A percentile compares a stretch with the other conserved stretches of the same genome.
phyloP scores from a whole-genome alignment of 2,113 vertebrate genomes.

The Lampris incognitus region DNA sequence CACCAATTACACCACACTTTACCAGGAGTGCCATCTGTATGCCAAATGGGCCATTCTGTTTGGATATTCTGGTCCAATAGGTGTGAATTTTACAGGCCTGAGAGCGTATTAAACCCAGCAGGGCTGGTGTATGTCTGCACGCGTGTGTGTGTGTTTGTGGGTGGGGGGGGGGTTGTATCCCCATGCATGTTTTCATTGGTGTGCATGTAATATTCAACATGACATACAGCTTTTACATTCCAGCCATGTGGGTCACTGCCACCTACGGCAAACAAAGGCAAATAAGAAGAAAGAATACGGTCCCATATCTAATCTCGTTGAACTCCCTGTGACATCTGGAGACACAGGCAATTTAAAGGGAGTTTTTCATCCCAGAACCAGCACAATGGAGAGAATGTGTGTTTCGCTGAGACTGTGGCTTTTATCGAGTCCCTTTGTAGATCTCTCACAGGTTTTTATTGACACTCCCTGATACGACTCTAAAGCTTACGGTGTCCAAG shows the following conservation, averaged over 20 bases:
- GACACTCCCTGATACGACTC: constrained; percentile 59
- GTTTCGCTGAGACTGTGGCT: constrained; percentile 62
- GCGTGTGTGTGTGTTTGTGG: constrained; percentile 8
- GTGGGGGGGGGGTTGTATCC: constrained; percentile 5
- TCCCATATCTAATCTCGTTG: constrained; percentile 78
- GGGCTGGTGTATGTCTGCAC: constrained; percentile 32
- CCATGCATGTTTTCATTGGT: neutral
- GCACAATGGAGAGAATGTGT: constrained; percentile 64
- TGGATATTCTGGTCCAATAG: constrained; percentile 65
- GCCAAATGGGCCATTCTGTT: constrained; percentile 75
- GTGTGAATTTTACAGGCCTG: constrained; percentile 68
- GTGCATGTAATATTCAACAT: constrained; percentile 19
- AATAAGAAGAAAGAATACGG: constrained; percentile 60
- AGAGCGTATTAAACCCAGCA: constrained; percentile 57
- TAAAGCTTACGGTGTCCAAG: constrained; percentile 50
- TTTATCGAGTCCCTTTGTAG: constrained; percentile 67
- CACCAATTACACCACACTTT: constrained; percentile 78
- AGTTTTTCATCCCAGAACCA: constrained; percentile 60
- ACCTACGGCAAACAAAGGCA: constrained; percentile 44
- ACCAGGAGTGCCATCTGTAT: constrained; percentile 77
- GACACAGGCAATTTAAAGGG: constrained; percentile 69
- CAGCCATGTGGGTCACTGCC: constrained; percentile 21
- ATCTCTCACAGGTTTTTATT: constrained; percentile 59
- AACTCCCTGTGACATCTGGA: constrained; percentile 76
- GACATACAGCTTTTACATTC: constrained; percentile 46